A percentile compares a stretch with the other conserved stretches of the same genome.
Conservation (phyloP, 2,797 vertebrate species). For the Rhynchonycteris naso region DNA sequence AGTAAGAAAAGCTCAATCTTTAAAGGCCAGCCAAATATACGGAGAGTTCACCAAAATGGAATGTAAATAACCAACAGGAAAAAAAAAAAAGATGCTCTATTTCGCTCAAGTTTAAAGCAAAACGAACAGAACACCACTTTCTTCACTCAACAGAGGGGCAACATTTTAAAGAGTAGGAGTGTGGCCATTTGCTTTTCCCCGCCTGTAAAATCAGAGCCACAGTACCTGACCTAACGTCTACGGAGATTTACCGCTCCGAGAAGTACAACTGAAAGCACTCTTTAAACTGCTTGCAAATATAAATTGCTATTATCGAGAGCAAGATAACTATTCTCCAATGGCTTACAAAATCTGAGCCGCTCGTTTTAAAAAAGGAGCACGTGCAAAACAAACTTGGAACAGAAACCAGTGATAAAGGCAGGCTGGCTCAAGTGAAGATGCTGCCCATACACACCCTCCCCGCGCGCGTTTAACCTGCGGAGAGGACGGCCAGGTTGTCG, state of each 20-base stretch:
- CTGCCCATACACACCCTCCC: accelerated
- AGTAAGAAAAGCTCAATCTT: background rate
- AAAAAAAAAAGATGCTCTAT: background rate
- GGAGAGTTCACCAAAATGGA: background rate
- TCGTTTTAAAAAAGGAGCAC: no score
- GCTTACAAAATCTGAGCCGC: background rate
- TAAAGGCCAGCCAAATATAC: background rate
- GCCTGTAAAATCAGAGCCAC: background rate
- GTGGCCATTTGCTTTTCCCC: background rate
- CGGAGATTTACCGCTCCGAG: no score
- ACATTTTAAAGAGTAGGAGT: background rate
- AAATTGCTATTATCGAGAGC: background rate
- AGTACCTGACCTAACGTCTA: no score
- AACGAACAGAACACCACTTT: background rate
- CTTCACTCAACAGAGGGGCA: background rate
- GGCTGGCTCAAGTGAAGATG: background rate
- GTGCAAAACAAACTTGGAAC: background rate
- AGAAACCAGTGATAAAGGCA: background rate
- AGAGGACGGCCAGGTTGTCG: accelerated
- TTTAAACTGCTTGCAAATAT: background rate
- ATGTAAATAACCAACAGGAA: background rate
- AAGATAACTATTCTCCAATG: background rate
- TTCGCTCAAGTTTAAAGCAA: background rate
- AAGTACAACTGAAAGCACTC: background rate
- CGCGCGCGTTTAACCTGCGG: background rate